Percentiles rank a stretch among this genome's conserved stretches.
phyloP scores from a whole-genome alignment of 2,797 vertebrate species.

The Pempheris klunzingeri region DNA sequence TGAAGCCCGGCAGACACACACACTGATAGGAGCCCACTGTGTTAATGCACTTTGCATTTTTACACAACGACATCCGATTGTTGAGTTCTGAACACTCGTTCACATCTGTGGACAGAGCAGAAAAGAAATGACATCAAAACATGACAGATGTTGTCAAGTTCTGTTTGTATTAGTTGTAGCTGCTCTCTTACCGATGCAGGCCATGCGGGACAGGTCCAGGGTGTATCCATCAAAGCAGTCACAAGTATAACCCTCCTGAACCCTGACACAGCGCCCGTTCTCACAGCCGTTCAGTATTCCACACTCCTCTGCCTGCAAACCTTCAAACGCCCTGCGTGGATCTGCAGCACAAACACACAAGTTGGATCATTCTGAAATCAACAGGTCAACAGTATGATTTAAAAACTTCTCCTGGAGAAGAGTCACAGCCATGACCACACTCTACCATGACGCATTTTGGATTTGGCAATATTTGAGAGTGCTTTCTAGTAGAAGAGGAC shows the following conservation, averaged over 20 bases:
- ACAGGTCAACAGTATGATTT: too few relatives aligned
- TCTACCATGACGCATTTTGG: background rate
- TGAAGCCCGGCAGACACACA: conserved; percentile 92
- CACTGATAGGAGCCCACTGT: conserved; percentile 95
- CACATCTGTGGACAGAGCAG: conserved; percentile 87
- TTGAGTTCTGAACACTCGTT: conserved; percentile 96
- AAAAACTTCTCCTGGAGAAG: background rate
- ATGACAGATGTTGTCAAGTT: background rate
- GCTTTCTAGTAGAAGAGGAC: too few relatives aligned
- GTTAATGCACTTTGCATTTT: conserved; percentile 97
- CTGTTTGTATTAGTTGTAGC: background rate
- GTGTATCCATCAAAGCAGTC: conserved; percentile 97
- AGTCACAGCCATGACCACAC: background rate
- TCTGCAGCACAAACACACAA: conserved; percentile 70
- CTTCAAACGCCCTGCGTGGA: conserved; percentile 90
- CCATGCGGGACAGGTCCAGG: conserved; percentile 94
- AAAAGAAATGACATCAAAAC: background rate
- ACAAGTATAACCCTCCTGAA: conserved; percentile 96
- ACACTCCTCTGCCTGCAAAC: conserved; percentile 94
- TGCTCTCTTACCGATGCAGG: conserved; percentile 90
- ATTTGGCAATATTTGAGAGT: background rate
- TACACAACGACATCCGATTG: conserved; percentile 95
- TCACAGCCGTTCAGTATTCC: conserved; percentile 97
- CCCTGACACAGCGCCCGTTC: conserved; percentile 94
- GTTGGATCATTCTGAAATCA: background rate